A percentile compares a stretch with the other conserved stretches of the same genome.
Conservation (phyloP, 1,140 invertebrate species). For the Habropoda laboriosa region DNA sequence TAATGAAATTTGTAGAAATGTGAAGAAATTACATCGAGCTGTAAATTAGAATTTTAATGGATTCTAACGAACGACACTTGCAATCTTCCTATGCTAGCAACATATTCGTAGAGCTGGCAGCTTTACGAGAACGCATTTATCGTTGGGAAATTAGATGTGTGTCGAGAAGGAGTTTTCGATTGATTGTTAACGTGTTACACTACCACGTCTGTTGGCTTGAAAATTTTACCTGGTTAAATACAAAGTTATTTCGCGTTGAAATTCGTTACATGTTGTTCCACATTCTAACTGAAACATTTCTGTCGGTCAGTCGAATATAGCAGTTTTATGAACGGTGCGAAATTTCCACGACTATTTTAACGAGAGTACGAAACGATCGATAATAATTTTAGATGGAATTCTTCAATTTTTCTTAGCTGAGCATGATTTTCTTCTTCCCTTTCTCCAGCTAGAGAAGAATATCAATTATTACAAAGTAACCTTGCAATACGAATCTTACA, state of each 20-base stretch:
- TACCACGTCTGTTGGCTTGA: not conserved
- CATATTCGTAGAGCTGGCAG: not conserved
- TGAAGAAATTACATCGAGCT: no score
- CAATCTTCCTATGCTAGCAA: not conserved
- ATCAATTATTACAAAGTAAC: no score
- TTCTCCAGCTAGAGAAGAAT: no score
- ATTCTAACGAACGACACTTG: not conserved
- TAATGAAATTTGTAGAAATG: no score
- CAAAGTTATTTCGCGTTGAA: not conserved
- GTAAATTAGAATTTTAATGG: no score
- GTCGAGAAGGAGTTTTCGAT: not conserved
- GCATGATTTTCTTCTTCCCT: no score
- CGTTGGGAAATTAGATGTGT: not conserved
- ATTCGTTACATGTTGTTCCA: not conserved
- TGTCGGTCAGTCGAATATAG: not conserved
- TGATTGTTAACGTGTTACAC: conserved; percentile 9
- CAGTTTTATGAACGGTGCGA: not conserved
- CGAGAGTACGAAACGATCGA: not conserved
- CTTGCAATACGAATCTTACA: no score
- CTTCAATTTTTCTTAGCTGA: no score
- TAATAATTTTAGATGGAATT: no score
- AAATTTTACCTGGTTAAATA: not conserved
- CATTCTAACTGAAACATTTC: no score
- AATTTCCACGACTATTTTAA: not conserved
- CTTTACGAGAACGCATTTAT: not conserved